Evolutionary conservation across 2,797 vertebrate species (phyloP).

Genomic region (Pseudochirops cupreus): DNA sequence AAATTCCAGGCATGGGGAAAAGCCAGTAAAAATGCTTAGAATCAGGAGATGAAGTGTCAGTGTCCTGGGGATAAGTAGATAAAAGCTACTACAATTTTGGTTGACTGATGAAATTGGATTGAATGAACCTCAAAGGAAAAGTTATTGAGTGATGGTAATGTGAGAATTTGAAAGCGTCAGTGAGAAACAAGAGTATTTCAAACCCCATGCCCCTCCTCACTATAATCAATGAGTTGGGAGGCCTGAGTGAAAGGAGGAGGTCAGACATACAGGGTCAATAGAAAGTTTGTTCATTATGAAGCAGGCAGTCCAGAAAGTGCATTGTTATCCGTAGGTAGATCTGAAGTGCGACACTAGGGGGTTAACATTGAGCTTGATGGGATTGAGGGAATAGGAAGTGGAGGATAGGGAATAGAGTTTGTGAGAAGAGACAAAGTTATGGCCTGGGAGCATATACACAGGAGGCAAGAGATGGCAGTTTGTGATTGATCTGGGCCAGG

Average conservation of each 20-base stretch:
- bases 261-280: neutral
- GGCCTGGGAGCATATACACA: neutral
- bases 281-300: neutral
- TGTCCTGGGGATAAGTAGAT: neutral
- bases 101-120: neutral
- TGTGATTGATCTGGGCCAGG: neutral
- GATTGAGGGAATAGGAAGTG: neutral
- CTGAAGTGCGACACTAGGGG: neutral
- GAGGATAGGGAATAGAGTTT: neutral
- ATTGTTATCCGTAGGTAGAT: neutral
- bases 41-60: neutral
- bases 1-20: neutral
- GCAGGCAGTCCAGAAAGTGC: neutral
- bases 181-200: neutral
- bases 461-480: neutral
- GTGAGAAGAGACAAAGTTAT: neutral
- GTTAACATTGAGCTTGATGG: neutral
- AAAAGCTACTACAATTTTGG: neutral
- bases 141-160: neutral
- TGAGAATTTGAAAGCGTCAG: neutral
- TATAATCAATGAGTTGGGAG: neutral
- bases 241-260: neutral
- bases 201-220: no score
- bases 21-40: neutral
- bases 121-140: neutral